Evolutionary conservation across 2,113 vertebrate genomes (phyloP), one percentile per base, ranked within the genome.

Genomic region (cattle (Bos taurus)): DNA sequence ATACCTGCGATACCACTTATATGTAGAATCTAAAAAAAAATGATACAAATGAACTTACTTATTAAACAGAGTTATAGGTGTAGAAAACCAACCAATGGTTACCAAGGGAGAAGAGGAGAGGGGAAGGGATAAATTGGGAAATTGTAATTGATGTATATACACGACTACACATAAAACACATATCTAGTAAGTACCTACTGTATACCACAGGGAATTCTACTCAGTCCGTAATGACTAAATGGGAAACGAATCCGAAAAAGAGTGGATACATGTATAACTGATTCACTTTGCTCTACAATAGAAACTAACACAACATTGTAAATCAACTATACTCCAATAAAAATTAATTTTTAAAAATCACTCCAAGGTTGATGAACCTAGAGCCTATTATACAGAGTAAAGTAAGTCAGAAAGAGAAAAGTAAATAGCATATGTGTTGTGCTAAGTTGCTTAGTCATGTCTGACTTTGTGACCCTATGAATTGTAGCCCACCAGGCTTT

Each of bases 291-390:
- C 28, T 81, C 16, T 33, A 81, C 78, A 81, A 28, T 4, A 78
- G 74, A 28, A 78, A 78, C 28, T 81, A 81, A 50, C 16, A 81
- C 28, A 33, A 80, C 46, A 81, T 2, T 33, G 46, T 81, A 50
- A 33, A 81, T 98, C 99, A 98, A 99, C 97, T 83, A 99, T 23
- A 7, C 98, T 96, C 96, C 98, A 81, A 99, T 3, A 81, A 98
- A 85, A 98, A 86, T 50, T 33, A 33, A 21, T 50, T 81, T 6
- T 19, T 6, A 50, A 81, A 81, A 81, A 80, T 43, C 40, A 77
- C 23, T 77, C 71, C 23, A 43, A 77, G 71, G 71, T 43, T 5
- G 0, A 43, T 26, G 71, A 77, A 77, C 40, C 36, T 43, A 43
- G 71, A 43, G 21, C 36, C 36, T 77, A 23, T 43, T 77, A 43